Evolutionary conservation across 2,797 vertebrate species (phyloP).

Genomic region (Phrynocephalus vlangalii): DNA sequence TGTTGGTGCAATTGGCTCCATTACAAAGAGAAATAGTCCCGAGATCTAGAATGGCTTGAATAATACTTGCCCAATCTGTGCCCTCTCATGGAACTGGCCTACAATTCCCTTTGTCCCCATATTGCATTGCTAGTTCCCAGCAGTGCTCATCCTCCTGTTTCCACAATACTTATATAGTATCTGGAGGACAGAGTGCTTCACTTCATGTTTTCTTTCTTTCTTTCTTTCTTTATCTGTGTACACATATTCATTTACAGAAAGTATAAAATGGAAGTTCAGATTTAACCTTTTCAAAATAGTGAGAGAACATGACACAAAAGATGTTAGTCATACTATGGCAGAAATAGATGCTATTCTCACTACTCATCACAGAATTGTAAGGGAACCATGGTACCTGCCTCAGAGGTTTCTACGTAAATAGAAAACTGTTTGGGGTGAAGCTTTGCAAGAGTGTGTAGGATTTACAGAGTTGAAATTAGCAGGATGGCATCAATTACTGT

Average conservation of each 20-base stretch:
- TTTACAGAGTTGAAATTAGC: neutral
- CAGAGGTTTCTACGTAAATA: neutral
- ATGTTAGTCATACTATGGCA: neutral
- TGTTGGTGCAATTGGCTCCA: neutral
- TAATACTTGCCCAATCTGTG: too few species aligned
- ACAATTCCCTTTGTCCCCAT: too few species aligned
- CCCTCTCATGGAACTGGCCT: too few species aligned
- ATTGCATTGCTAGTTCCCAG: neutral
- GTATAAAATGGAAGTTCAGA: neutral
- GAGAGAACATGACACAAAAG: neutral
- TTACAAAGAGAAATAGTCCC: neutral
- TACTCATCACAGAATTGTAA: neutral
- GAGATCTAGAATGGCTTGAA: neutral
- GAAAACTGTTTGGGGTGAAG: neutral
- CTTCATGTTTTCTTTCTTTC: too few species aligned
- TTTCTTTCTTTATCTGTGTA: too few species aligned
- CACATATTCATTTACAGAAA: too few species aligned
- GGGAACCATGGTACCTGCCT: neutral
- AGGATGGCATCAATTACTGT: neutral
- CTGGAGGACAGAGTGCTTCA: too few species aligned
- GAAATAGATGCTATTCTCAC: neutral
- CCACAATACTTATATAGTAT: neutral
- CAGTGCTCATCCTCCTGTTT: neutral
- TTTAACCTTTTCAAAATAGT: neutral
- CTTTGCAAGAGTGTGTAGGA: neutral